Conservation (phyloP, 2,113 vertebrate species). For the Engystomops pustulosus region DNA sequence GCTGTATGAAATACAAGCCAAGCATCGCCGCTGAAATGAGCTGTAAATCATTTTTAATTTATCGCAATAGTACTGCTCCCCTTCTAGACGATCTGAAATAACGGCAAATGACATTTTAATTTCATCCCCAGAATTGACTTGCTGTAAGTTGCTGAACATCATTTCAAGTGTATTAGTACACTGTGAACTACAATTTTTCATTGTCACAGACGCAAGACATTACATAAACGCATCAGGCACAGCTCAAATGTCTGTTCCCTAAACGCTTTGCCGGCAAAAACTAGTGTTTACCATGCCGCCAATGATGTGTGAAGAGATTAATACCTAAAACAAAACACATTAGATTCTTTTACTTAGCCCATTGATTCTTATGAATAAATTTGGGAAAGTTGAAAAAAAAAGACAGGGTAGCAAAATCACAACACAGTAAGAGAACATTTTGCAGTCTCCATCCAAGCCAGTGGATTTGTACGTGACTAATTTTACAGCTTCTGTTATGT, state of each 20-base stretch:
- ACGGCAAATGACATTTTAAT: conserved; percentile 57
- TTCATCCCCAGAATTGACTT: conserved; percentile 44
- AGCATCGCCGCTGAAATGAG: conserved; percentile 26
- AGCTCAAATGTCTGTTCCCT: conserved; percentile 42
- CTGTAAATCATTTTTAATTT: conserved; percentile 54
- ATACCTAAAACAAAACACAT: conserved; percentile 56
- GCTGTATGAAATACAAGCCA: conserved; percentile 14
- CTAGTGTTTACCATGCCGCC: conserved; percentile 55
- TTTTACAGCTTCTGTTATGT: too few species aligned
- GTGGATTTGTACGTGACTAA: too few species aligned
- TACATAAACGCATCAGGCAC: conserved; percentile 54
- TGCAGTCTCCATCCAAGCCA: too few species aligned
- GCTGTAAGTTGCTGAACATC: conserved; percentile 53
- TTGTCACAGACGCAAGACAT: conserved; percentile 53
- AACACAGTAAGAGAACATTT: conserved; percentile 46
- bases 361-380: conserved; percentile 55
- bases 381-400: conserved; percentile 37
- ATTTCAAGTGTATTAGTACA: conserved; percentile 42
- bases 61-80: conserved; percentile 23
- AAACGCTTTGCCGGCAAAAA: conserved; percentile 38
- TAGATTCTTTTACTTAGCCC: conserved; percentile 27
- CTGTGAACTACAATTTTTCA: conserved; percentile 47
- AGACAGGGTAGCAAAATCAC: conserved; percentile 61
- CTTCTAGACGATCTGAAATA: conserved; percentile 42
- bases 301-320: conserved; percentile 58